phyloP scores from a whole-genome alignment of 1,140 invertebrate species.

The Zelostemma sp. region DNA sequence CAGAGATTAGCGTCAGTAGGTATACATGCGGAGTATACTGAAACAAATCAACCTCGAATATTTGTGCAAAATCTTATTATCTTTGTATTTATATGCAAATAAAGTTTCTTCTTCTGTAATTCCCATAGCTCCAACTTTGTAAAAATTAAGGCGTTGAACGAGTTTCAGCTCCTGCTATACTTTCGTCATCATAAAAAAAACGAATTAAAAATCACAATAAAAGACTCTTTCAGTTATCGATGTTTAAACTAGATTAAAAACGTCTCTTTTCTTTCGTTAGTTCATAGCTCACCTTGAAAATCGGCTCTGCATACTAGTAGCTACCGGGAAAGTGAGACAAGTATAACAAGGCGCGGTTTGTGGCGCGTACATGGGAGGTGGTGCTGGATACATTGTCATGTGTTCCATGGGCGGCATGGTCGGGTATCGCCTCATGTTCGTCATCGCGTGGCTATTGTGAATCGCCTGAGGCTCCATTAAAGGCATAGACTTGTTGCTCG shows the following conservation, averaged over 20 bases:
- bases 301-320: slow-evolving; percentile 58
- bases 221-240: too few species aligned
- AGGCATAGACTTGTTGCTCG: slow-evolving; percentile 56
- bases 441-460: slow-evolving; percentile 60
- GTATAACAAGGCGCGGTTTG: slow-evolving; percentile 62
- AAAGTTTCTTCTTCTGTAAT: not conserved
- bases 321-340: slow-evolving; percentile 62
- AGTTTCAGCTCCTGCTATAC: too few species aligned
- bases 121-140: too few species aligned
- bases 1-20: not conserved
- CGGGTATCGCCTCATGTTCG: slow-evolving; percentile 64
- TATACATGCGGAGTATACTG: not conserved
- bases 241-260: too few species aligned
- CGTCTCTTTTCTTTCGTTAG: not conserved
- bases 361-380: slow-evolving; percentile 60
- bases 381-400: slow-evolving; percentile 63
- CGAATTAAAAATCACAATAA: too few species aligned
- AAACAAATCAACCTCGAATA: not conserved
- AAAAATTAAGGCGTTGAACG: too few species aligned
- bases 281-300: slow-evolving; percentile 57
- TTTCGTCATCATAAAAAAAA: too few species aligned
- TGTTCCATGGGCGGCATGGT: slow-evolving; percentile 59
- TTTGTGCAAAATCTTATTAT: too few species aligned
- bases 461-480: slow-evolving; percentile 59
- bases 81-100: not conserved